Evolutionary conservation across 2,888 invertebrate species (phyloP).

Genomic region (Drosophila mettleri): DNA sequence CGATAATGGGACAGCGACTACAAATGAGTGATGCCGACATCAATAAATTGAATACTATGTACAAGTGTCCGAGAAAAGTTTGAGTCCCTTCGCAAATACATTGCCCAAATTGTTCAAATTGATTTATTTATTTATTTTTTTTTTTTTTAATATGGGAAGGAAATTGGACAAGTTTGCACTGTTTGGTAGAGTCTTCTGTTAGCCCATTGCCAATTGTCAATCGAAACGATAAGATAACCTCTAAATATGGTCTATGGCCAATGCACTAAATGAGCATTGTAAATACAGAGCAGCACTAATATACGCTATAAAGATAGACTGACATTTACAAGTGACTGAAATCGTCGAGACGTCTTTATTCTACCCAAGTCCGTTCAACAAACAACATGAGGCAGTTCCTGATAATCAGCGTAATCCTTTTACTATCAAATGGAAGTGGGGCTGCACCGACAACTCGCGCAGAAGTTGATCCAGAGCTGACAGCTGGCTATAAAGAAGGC

Average conservation of each 20-base stretch:
- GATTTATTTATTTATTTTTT: no score
- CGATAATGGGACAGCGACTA: conserved; percentile 66
- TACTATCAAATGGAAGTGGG: neutral
- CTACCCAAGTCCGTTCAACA: neutral
- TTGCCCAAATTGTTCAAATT: neutral
- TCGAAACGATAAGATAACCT: conserved; percentile 29
- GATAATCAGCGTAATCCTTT: neutral
- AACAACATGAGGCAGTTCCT: conserved; percentile 31
- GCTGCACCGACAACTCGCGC: conserved; percentile 33
- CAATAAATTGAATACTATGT: conserved; percentile 80
- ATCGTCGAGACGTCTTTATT: neutral
- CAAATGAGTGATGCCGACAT: conserved; percentile 79
- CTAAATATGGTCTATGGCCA: neutral
- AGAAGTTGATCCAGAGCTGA: conserved; percentile 89
- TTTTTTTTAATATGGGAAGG: neutral
- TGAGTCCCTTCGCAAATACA: conserved; percentile 6
- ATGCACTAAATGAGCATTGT: neutral
- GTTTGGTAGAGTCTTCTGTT: neutral
- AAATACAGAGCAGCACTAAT: conserved; percentile 22
- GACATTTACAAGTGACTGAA: no score
- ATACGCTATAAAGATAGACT: conserved; percentile 42
- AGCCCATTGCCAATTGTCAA: neutral
- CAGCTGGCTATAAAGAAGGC: conserved; percentile 90
- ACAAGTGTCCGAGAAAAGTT: conserved; percentile 57
- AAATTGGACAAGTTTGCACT: neutral